Base-by-base conservation (phyloP, 2,113 vertebrate species). In the Antennarius striatus region DNA sequence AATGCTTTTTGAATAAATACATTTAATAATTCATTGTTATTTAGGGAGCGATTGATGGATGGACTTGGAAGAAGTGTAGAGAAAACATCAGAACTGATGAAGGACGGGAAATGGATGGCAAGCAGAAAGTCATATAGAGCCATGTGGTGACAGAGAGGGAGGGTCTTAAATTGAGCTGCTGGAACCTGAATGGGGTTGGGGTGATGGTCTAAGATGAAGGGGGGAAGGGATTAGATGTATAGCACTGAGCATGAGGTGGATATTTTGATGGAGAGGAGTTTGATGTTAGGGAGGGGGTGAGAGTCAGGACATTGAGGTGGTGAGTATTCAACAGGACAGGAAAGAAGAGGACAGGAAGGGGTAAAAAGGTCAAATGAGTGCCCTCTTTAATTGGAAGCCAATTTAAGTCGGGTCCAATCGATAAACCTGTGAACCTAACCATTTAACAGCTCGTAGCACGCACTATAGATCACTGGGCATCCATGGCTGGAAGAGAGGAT, bases 361-460 rank as follows among this genome's bases (percentile, higher is more conserved):
- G 71, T 78, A 74, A 64, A 70, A 83, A 78, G 86, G 90, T 91
- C 87, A 91, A 89, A 91, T 87, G 78, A 89, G 82, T 66, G 77
- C 85, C 88, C 75, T 62, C 70, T 90, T 91, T 91, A 92, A 93
- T 91, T 91, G 90, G 90, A 81, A 90, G 90, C 86, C 89, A 92
- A 92, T 91, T 92, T 91, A 89, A 88, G 86, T 88, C 82, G 32
- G 65, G 86, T 78, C 71, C 81, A 72, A 91, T 92, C 91, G 81
- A 90, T 91, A 85, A 81, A 85, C 72, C 89, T 85, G 89, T 87
- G 86, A 87, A 88, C 63, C 80, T 17, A 55, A 83, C 70, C 81
- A 45, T 72, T 81, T 82, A 79, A 67, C 62, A 57, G 69, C 82
- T 64, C 6, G 56, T 65, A 50, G 76, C 79, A 39, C 29, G 56